Evolutionary conservation across 2,797 vertebrate genomes (phyloP), one percentile per base, ranked within the genome.

Genomic region (Peromyscus attwateri): DNA sequence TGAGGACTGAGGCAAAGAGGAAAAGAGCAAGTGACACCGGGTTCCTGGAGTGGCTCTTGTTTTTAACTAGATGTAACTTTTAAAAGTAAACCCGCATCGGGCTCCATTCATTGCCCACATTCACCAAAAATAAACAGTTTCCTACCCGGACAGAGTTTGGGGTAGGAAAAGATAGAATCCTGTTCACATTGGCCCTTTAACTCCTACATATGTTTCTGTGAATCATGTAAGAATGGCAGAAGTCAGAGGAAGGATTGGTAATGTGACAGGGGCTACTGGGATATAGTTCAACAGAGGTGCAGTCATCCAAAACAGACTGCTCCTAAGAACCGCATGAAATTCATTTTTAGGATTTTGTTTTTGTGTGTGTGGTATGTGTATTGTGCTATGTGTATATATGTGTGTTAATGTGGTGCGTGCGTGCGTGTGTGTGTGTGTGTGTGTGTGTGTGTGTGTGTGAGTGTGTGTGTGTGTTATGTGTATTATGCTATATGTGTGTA

Each of bases 51-150:
- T 23, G 60, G 37, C 91, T 83, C 57, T 57, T 40, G 25, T 62
- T 62, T 40, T 16, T 16, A 88, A 88, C 40, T 95, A 25, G 83
- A 29, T 88, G 55, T 2, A 83, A 66, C 34, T 66, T 89, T 94
- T 84, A 96, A 94, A n/a, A 71, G 94, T 89, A n/a, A 94, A 89
- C 84, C 90, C 62, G 71, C 19, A 46, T 94, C 62, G 76, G 66
- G 77, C 40, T 92, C 55, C 12, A 10, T 94, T 92, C 8, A 8
- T 87, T 94, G 88, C 77, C 43, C 8, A 37, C 25, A 52, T 17
- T 21, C 40, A 91, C 60, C 87, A 92, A 57, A 95, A 79, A 68
- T 52, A 49, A 92, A 89, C 79, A 75, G 87, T 93, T 49, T 16
- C 25, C n/a, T 27, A 81, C n/a, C 25, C 89, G 95, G 70, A 52